These are phyloP conservation scores for Drosophila virilis DNA, from an alignment of 1,140 invertebrate species.

Conservation along the genomic window DNA sequence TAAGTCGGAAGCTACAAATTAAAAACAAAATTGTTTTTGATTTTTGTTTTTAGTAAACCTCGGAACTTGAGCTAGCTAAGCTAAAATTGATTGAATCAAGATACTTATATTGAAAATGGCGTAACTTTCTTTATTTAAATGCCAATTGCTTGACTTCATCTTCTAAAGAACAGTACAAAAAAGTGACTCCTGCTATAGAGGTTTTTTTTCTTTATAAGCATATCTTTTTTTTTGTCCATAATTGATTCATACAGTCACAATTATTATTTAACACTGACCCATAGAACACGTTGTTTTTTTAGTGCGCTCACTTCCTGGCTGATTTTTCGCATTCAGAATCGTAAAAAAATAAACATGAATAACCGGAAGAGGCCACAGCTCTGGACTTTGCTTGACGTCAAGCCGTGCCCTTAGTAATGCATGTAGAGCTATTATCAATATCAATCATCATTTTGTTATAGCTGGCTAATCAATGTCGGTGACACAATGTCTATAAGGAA, in stretches of 20 bases:
- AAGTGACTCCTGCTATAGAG: too few species aligned
- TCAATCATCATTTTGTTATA: constrained; percentile 45
- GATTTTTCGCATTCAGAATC: background rate
- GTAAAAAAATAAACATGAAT: constrained; percentile 10
- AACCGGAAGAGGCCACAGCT: constrained; percentile 29
- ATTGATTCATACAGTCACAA: background rate
- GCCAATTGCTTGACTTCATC: too few species aligned
- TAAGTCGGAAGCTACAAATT: too few species aligned
- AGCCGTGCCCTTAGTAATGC: constrained; percentile 30
- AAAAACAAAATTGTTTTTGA: too few species aligned
- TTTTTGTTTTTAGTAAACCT: too few species aligned
- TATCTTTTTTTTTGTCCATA: too few species aligned
- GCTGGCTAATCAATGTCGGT: constrained; percentile 51
- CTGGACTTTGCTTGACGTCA: constrained; percentile 40
- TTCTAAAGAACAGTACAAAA: too few species aligned
- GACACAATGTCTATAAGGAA: constrained; percentile 79
- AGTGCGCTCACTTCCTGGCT: background rate
- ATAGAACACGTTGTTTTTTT: background rate
- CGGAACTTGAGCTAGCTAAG: too few species aligned
- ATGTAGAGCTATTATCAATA: constrained; percentile 28
- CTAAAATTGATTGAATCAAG: too few species aligned
- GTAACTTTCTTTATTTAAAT: too few species aligned
- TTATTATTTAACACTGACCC: constrained; percentile 41
- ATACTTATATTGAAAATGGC: too few species aligned
- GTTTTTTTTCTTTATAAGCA: too few species aligned